Evolutionary conservation across 2,797 vertebrate genomes (phyloP), one percentile per base, ranked within the genome.

Genomic region (Hoplostethus atlanticus): DNA sequence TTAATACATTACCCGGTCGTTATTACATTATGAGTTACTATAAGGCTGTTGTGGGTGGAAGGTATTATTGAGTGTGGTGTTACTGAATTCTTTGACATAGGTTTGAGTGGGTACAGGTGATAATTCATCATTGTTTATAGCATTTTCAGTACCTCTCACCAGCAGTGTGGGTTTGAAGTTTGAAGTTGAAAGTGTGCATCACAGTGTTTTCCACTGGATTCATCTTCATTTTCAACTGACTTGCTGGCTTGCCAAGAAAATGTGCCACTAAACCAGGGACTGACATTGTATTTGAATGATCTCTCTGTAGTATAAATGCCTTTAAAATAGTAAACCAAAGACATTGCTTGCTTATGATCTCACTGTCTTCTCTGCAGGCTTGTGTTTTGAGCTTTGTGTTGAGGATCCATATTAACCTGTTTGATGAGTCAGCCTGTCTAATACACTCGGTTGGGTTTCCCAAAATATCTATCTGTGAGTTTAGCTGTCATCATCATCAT

Each of bases 361-460:
- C 12, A 28, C 2, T 52, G 31, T 51, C 17, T 38, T 61, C 7
- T 62, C 0, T 60, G 34, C 34, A 16, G 31, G 6, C 1, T 1
- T 40, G 5, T 3, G 51, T n/a, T 55, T 62, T 38, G 8, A 62
- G 16, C 13, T 25, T 15, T 47, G 66, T 31, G 13, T 34, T 25
- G 15, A 44, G 34, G 7, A 64, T 28, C 16, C 6, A 12, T 13
- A 2, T 36, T 8, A 16, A 65, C 25, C 1, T 8, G 59, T 57
- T 34, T 61, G 59, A 61, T 5, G 25, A 65, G 31, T 17, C 44
- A 21, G 52, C 28, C 17, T 70, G 53, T 1, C 0, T 73, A 8
- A 54, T 17, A 56, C 55, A 16, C 11, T 6, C 48, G 47, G 46
- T 4, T 72, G 57, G 63, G 66, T 64, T 74, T 70, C 55, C 30